phyloP scores from a whole-genome alignment of 1,140 invertebrate genomes.

The Sesamia nonagrioides region DNA sequence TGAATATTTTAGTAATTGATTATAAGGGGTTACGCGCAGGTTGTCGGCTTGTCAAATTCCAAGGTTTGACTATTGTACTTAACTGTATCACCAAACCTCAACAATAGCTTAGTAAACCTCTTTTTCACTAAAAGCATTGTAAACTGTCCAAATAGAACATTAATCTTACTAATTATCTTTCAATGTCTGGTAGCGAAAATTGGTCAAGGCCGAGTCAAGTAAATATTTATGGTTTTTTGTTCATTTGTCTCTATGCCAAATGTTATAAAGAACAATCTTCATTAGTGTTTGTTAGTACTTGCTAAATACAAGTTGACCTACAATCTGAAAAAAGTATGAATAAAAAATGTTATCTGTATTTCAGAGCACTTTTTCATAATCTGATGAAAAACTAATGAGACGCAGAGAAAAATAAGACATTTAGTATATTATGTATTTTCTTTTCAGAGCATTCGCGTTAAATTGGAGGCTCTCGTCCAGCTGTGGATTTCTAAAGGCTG shows the following conservation, averaged over 20 bases:
- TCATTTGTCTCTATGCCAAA: not conserved
- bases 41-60: not conserved
- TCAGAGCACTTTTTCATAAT: not conserved
- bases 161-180: constrained; percentile 23
- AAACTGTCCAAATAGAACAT: constrained; percentile 19
- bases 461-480: too few species aligned
- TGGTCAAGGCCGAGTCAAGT: not conserved
- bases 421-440: too few species aligned
- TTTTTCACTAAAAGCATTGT: not conserved
- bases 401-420: too few species aligned
- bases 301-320: not conserved
- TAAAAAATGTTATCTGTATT: not conserved
- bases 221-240: not conserved
- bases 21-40: not conserved
- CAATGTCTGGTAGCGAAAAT: not conserved
- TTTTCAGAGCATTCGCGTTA: too few species aligned
- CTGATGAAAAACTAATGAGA: too few species aligned
- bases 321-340: not conserved
- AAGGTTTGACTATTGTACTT: not conserved
- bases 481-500: not conserved
- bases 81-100: not conserved
- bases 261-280: not conserved
- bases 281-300: not conserved
- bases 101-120: not conserved
- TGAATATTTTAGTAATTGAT: constrained; percentile 5